Evolutionary conservation across 2,888 invertebrate species (phyloP), one percentile per base, ranked within the genome.

Genomic region (Pecten maximus): DNA sequence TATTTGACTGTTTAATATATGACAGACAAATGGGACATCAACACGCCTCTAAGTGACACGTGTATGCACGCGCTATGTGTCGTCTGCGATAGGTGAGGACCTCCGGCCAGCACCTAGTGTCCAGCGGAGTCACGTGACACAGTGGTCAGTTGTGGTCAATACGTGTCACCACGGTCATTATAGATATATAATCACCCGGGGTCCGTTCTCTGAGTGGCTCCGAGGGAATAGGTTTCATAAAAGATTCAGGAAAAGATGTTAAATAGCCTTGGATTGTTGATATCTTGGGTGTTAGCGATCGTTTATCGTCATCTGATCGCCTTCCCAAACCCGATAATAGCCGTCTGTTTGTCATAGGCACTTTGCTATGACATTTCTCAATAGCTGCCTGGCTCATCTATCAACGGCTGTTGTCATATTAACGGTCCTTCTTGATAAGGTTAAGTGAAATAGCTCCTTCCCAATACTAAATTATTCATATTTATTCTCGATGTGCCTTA

Each of bases 161-260:
- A 74, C 74, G 74, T 74, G 74, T 74, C 74, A 74, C 74, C 74
- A 74, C 35, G 74, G 74, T 74, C 74, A 74, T 74, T 74, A 88
- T 90, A 87, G 87, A 90, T 50, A 87, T 88, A 90, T 90, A 90
- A 90, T 90, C 60, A 88, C 88, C 88, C 40, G 28, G 40, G n/a
- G 23, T 40, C 44, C 90, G 54, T 40, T 54, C 50, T 87, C 40
- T 54, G 40, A 88, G 39, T 88, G 54, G 87, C 88, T 89, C 90
- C 88, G 87, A 28, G 90, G 90, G 88, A 90, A 88, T 74, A 90
- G 48, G 87, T 88, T 87, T 88, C 88, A 88, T 88, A 88, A 90
- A 90, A 90, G 88, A 90, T 88, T 88, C 90, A 50, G 87, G 50
- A 87, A 88, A 90, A 90, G 90, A 90, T 50, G 88, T 87, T 88